Evolutionary conservation across 30 jellyfish, hydroid and myxozoan genomes (phyloP), one percentile per base, ranked within the genome.

Genomic region (Nemopilema nomurai): DNA sequence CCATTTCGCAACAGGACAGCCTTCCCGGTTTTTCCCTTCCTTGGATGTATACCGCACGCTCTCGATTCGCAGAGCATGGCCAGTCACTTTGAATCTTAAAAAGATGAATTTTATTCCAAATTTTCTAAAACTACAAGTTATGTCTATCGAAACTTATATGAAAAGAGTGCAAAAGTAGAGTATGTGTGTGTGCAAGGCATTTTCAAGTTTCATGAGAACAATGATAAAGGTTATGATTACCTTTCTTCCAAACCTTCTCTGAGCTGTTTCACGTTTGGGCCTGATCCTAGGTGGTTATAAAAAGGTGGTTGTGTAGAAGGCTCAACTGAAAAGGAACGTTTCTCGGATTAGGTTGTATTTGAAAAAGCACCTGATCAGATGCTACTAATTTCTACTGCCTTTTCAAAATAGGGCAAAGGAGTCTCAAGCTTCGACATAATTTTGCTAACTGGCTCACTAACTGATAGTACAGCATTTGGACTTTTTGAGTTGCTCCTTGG

Each of bases 1-100:
- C 99, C 99, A 94, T 90, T 87, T 87, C 25, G 99, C 99, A 52
- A 94, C 90, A 0, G 99, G 99, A 69, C 99, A 94, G 9, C 99
- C 99, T 69, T 85, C 95, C 3, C 82, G 91, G 71, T 94, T 94
- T 79, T 94, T 94, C 71, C 99, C 99, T 69, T 94, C 99, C 62
- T 74, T 81, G 51, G 76, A 31, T 0, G 99, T 79, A 73, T 28
- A 74, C 9, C 33, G 57, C 6, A 89, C 99, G 23, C 76, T 76
- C 29, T 89, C 97, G 18, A 94, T 69, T 49, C 91, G 74, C 18
- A 94, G 51, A 0, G 96, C 97, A 7, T 51, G 85, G 26, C 87
- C 93, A 8, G 29, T 22, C 30, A 86, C 86, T 1, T 71, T 80
- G 50, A 85, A 94, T 62, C 99, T 94, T 41, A 53, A 79, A 84